Conservation (phyloP, 1,140 invertebrate species). For the Leptinotarsa defecta region DNA sequence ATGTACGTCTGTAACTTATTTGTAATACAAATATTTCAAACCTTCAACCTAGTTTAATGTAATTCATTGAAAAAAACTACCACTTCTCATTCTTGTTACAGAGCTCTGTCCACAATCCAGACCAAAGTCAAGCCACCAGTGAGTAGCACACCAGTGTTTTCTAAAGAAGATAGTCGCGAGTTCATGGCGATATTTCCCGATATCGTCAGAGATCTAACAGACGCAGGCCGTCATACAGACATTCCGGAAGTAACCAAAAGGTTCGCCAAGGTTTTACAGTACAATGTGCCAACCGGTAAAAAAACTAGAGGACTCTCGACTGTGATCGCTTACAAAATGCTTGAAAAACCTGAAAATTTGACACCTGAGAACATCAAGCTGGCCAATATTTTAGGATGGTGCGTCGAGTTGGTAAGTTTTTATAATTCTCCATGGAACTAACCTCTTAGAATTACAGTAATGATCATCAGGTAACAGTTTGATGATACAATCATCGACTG, state of each 20-base stretch:
- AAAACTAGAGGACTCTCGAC: conserved; percentile 82
- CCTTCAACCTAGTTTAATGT: too few relatives aligned
- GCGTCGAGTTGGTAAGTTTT: conserved; percentile 84
- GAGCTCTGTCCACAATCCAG: conserved; percentile 53
- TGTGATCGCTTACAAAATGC: conserved; percentile 77
- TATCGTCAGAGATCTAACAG: conserved; percentile 79
- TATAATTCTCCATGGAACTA: neutral
- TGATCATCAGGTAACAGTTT: neutral
- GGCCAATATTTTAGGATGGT: conserved; percentile 90
- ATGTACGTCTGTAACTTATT: too few relatives aligned
- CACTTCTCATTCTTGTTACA: conserved; percentile 38
- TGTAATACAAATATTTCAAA: too few relatives aligned
- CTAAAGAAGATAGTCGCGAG: conserved; percentile 80
- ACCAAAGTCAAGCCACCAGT: conserved; percentile 43
- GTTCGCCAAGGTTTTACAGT: conserved; percentile 79
- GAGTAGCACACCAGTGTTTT: conserved; percentile 36
- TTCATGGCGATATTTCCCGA: conserved; percentile 88
- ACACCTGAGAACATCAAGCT: conserved; percentile 79
- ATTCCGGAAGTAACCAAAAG: conserved; percentile 78
- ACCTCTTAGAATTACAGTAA: too few relatives aligned
- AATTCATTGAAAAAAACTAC: neutral
- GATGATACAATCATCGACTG: neutral
- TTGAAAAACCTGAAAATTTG: conserved; percentile 65
- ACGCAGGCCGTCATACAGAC: conserved; percentile 70
- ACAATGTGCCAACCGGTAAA: conserved; percentile 81